A percentile compares a stretch with the other conserved stretches of the same genome.
phyloP scores from a whole-genome alignment of 2,888 invertebrate species.

The Magallana nippona region DNA sequence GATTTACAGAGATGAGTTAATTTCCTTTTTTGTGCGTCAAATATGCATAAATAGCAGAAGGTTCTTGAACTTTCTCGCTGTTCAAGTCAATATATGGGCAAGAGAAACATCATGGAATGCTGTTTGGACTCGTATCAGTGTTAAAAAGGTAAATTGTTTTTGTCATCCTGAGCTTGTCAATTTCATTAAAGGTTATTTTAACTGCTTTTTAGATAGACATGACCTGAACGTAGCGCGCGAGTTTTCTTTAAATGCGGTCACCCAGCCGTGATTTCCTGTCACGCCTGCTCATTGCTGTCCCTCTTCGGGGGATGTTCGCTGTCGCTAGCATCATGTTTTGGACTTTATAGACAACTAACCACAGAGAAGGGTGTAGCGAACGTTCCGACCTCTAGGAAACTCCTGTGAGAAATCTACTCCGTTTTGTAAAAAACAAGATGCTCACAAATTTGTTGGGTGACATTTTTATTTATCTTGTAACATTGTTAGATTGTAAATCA shows the following conservation, averaged over 20 bases:
- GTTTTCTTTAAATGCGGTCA: background rate
- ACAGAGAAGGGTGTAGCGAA: background rate
- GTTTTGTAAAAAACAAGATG: background rate
- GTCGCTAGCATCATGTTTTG: background rate
- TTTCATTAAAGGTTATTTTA: background rate
- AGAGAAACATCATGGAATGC: no score
- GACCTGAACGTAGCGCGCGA: background rate
- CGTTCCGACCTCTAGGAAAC: background rate
- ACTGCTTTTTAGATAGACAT: background rate
- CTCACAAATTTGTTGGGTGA: constrained; percentile 9
- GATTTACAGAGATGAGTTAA: no score
- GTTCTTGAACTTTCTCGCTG: no score
- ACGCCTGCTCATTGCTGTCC: background rate
- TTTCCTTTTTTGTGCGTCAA: no score
- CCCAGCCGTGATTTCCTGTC: no score
- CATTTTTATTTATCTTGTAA: constrained; percentile 17
- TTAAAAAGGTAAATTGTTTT: background rate
- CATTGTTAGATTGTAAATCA: constrained; percentile 6
- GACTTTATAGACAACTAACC: background rate
- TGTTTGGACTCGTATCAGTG: no score
- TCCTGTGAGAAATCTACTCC: background rate
- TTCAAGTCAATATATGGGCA: no score
- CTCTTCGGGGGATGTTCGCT: background rate
- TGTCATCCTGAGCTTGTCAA: background rate
- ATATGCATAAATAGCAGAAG: no score